phyloP scores from a whole-genome alignment of 2,888 invertebrate genomes.

The Eristalinus aeneus region DNA sequence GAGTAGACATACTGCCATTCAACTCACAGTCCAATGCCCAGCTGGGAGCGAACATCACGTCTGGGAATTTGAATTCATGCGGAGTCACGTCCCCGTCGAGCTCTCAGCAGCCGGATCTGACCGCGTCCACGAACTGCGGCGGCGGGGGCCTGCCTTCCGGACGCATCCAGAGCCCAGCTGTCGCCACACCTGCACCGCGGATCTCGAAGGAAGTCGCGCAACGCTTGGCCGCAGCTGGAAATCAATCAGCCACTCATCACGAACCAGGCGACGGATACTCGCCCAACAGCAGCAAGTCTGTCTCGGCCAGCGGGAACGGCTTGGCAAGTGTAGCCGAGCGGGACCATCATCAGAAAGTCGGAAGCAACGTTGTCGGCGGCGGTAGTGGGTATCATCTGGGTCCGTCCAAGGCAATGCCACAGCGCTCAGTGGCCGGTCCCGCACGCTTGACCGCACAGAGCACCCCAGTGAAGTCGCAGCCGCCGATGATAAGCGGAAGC shows the following conservation, averaged over 20 bases:
- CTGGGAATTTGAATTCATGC: slow-evolving; percentile 71
- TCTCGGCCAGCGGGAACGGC: slow-evolving; percentile 38
- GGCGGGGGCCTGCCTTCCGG: slow-evolving; percentile 72
- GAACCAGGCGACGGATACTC: slow-evolving; percentile 51
- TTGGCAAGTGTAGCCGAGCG: slow-evolving; percentile 39
- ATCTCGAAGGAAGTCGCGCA: slow-evolving; percentile 80
- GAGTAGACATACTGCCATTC: slow-evolving; percentile 79
- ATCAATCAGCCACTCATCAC: slow-evolving; percentile 54
- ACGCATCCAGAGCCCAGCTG: slow-evolving; percentile 78
- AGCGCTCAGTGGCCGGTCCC: slow-evolving; percentile 81
- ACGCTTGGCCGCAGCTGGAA: slow-evolving; percentile 72
- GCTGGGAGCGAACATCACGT: slow-evolving; percentile 58
- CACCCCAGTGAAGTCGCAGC: slow-evolving; percentile 84
- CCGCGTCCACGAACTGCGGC: slow-evolving; percentile 68
- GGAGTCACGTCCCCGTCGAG: slow-evolving; percentile 72
- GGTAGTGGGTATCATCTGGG: slow-evolving; percentile 40
- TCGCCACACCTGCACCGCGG: slow-evolving; percentile 78
- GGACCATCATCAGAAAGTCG: slow-evolving; percentile 58
- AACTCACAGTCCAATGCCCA: slow-evolving; percentile 74
- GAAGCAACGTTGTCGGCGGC: slow-evolving; percentile 2
- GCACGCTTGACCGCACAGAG: slow-evolving; percentile 84
- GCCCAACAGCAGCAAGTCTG: slow-evolving; percentile 45
- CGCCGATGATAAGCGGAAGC: slow-evolving; percentile 83
- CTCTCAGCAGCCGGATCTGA: slow-evolving; percentile 61
- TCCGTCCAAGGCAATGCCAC: slow-evolving; percentile 75